phyloP scores from a whole-genome alignment of 2,888 invertebrate species.

The Caradrina clavipalpis region DNA sequence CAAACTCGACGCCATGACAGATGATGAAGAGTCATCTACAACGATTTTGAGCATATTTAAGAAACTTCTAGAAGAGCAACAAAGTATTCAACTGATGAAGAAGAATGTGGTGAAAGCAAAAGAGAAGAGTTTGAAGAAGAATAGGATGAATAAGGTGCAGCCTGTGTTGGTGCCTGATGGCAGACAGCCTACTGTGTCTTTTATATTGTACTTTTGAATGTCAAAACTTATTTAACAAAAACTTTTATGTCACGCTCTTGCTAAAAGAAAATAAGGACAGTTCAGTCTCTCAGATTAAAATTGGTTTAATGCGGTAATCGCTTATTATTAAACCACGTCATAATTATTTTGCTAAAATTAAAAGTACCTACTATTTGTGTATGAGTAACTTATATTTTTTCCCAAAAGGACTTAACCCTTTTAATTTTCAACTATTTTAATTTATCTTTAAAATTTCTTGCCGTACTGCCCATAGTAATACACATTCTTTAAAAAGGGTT shows the following conservation, averaged over 20 bases:
- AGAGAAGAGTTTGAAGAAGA: constrained; percentile 60
- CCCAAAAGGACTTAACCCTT: too few relatives aligned
- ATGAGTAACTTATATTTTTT: too few relatives aligned
- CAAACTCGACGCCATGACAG: constrained; percentile 75
- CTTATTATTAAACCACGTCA: too few relatives aligned
- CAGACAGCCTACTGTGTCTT: constrained; percentile 74
- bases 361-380: too few relatives aligned
- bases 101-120: constrained; percentile 69
- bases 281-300: too few relatives aligned
- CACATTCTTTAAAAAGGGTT: too few relatives aligned
- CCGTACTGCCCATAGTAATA: too few relatives aligned
- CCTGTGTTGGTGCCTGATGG: constrained; percentile 72
- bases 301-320: too few relatives aligned
- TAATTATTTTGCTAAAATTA: too few relatives aligned
- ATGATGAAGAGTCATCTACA: constrained; percentile 58
- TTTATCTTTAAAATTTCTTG: too few relatives aligned
- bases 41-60: constrained; percentile 69
- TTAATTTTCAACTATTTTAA: too few relatives aligned
- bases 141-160: constrained; percentile 70
- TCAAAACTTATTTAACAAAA: neutral
- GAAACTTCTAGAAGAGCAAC: constrained; percentile 75
- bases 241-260: neutral
- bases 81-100: constrained; percentile 72
- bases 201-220: constrained; percentile 63
- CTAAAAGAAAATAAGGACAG: too few relatives aligned